Conservation (phyloP, 1,140 invertebrate genomes). For the Daktulosphaira vitifoliae region DNA sequence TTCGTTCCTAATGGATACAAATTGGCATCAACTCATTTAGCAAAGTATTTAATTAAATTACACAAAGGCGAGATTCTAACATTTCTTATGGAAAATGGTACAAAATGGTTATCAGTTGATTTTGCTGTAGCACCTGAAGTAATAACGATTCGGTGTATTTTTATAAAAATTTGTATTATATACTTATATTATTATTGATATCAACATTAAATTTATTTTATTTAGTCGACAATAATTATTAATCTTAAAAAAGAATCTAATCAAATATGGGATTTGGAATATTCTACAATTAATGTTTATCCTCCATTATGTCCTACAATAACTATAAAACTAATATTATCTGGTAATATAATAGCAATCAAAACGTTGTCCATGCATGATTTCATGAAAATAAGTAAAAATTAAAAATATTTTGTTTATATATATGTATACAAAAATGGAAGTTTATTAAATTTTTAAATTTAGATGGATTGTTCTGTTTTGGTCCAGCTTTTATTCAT, state of each 20-base stretch:
- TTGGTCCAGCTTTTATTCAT: slow-evolving; percentile 20
- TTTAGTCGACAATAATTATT: too few relatives aligned
- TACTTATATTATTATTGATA: too few relatives aligned
- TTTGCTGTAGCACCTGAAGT: slow-evolving; percentile 9
- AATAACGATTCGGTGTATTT: background rate
- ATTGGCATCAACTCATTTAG: slow-evolving; percentile 4
- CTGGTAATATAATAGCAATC: background rate
- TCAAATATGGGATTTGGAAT: background rate
- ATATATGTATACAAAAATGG: too few relatives aligned
- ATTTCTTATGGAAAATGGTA: background rate
- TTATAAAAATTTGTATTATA: too few relatives aligned
- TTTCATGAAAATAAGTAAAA: background rate
- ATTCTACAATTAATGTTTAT: slow-evolving; percentile 2
- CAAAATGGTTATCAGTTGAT: slow-evolving; percentile 20
- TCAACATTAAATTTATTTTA: too few relatives aligned
- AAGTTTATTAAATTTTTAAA: too few relatives aligned
- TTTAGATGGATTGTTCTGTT: background rate
- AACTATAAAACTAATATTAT: background rate
- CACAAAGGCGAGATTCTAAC: background rate
- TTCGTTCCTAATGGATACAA: slow-evolving; percentile 14
- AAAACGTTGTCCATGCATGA: background rate
- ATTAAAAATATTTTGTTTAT: too few relatives aligned
- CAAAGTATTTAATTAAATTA: slow-evolving; percentile 8
- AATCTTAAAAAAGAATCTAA: background rate
- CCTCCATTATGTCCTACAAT: slow-evolving; percentile 12